phyloP scores from a whole-genome alignment of 1,140 invertebrate genomes.

The Calliphora vicina region DNA sequence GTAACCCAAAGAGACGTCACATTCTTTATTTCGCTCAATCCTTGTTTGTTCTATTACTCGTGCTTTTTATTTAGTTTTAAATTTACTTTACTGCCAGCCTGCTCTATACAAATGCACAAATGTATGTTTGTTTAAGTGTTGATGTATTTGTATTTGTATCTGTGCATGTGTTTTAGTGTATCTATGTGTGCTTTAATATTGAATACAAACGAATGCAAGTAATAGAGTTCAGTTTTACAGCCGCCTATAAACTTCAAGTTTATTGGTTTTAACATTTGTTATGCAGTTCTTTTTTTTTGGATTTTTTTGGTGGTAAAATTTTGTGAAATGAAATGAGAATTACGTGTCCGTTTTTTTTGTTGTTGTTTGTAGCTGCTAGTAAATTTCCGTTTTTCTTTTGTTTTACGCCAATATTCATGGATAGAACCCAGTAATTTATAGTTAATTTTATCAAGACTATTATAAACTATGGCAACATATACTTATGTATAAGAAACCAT shows the following conservation, averaged over 20 bases:
- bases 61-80: not conserved
- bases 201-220: not conserved
- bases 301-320: not conserved
- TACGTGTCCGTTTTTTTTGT: not conserved
- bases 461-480: not conserved
- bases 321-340: not conserved
- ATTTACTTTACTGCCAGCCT: no score
- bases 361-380: not conserved
- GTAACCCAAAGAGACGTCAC: slow-evolving; percentile 2
- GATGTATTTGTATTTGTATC: no score
- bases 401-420: no score
- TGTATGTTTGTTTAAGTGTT: not conserved
- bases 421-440: not conserved
- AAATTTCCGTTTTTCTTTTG: no score
- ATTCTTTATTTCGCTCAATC: not conserved
- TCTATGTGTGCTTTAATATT: not conserved
- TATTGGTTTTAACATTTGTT: not conserved
- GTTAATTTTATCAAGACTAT: not conserved
- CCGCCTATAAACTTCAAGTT: not conserved
- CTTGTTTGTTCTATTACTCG: not conserved
- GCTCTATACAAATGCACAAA: not conserved
- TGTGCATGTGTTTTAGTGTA: no score
- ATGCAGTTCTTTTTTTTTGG: not conserved
- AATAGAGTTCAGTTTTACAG: not conserved
- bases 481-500: not conserved